Evolutionary conservation across 1,140 invertebrate species (phyloP).

Genomic region (Drosophila parabipectinata): DNA sequence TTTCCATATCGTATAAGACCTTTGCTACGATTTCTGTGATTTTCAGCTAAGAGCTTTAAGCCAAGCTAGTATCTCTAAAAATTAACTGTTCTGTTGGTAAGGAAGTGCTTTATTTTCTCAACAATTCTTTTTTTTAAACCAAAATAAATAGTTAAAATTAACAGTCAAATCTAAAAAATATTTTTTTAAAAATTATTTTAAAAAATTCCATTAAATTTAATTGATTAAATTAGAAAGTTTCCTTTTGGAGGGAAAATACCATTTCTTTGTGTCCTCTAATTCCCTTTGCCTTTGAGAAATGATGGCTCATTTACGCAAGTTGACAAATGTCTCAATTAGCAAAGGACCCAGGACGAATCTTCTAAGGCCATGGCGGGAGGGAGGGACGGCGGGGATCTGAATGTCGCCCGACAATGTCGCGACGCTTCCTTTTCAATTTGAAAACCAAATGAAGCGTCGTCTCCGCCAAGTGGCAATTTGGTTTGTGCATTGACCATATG

Average conservation of each 20-base stretch:
- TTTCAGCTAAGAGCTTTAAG: too few relatives aligned
- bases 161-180: background rate
- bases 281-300: conserved; percentile 57
- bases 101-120: background rate
- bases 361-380: conserved; percentile 1
- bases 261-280: conserved; percentile 10
- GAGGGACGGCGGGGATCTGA: background rate
- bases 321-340: conserved; percentile 79
- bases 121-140: background rate
- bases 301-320: conserved; percentile 53
- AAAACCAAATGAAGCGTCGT: conserved; percentile 74
- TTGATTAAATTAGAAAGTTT: conserved; percentile 18
- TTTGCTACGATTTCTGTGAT: background rate
- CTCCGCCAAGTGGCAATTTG: conserved; percentile 61
- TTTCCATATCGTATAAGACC: background rate
- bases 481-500: conserved; percentile 75
- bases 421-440: conserved; percentile 72
- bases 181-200: too few relatives aligned
- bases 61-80: background rate
- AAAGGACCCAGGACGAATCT: conserved; percentile 26
- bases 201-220: background rate
- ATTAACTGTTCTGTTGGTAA: background rate
- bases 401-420: conserved; percentile 44
- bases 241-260: background rate
- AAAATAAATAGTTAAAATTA: too few relatives aligned